Conservation (phyloP, 92 coral and sea anemone genomes). For the Zoanthus sansibaricus region DNA sequence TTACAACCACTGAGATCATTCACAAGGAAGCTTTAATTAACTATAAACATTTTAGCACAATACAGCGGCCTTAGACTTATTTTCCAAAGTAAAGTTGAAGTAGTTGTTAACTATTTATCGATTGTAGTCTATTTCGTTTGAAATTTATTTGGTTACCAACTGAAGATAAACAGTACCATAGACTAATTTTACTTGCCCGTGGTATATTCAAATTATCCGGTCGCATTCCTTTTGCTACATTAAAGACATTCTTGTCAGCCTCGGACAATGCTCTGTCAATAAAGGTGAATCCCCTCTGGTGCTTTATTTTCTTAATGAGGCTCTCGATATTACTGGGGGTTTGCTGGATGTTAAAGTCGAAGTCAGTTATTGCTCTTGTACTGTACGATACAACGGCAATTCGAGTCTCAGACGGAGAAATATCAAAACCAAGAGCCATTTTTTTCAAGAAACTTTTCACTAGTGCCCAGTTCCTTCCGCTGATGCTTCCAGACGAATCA, state of each 20-base stretch:
- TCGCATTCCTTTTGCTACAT: conserved; percentile 13
- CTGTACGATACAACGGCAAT: conserved; percentile 35
- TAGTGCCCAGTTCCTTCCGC: neutral
- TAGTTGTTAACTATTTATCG: neutral
- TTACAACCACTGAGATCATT: too few relatives aligned
- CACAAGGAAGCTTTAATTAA: too few relatives aligned
- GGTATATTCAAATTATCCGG: neutral
- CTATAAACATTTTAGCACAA: too few relatives aligned
- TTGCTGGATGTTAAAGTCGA: neutral
- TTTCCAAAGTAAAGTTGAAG: neutral
- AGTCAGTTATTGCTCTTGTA: neutral
- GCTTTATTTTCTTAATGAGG: neutral
- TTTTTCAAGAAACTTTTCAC: conserved; percentile 19
- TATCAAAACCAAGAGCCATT: neutral
- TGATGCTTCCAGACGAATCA: conserved; percentile 42
- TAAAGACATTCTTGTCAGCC: conserved; percentile 8
- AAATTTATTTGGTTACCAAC: neutral
- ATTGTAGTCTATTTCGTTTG: neutral
- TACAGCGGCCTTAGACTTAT: too few relatives aligned
- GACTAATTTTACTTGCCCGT: neutral
- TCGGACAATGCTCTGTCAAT: conserved; percentile 15
- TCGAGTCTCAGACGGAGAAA: conserved; percentile 17
- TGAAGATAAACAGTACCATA: too few relatives aligned
- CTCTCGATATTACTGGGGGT: neutral
- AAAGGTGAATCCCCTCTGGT: conserved; percentile 10